These are phyloP conservation scores for Cottus gobio DNA, from an alignment of 2,113 vertebrate genomes.

Conservation along the genomic window DNA sequence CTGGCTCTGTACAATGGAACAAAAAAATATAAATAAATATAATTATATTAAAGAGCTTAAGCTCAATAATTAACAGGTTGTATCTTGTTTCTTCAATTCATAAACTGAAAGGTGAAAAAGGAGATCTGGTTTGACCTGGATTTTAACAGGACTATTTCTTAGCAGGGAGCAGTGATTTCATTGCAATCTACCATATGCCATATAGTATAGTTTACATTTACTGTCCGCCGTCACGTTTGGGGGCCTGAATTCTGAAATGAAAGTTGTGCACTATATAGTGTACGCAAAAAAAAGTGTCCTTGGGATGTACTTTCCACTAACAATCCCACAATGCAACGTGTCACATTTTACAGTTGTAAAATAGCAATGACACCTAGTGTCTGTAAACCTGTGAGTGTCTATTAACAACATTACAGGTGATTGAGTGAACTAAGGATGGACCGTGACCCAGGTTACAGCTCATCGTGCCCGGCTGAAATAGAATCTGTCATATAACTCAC, in stretches of 20 bases:
- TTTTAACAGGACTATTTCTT: neutral
- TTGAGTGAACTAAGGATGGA: neutral
- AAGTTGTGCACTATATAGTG: neutral
- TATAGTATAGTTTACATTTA: neutral
- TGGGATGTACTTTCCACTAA: neutral
- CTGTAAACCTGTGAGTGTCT: neutral
- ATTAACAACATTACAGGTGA: neutral
- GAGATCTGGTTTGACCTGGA: neutral
- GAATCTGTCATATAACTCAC: neutral
- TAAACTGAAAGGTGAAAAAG: neutral
- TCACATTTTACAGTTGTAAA: neutral
- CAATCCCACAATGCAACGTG: neutral
- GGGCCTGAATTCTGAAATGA: neutral
- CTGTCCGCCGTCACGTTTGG: too few relatives aligned
- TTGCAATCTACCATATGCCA: neutral
- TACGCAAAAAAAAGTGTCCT: neutral
- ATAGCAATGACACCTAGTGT: neutral
- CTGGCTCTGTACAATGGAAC: neutral
- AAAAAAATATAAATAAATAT: neutral
- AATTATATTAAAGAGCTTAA: neutral
- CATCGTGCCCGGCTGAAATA: neutral
- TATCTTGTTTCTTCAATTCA: neutral
- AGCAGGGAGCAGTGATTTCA: neutral
- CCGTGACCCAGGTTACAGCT: neutral
- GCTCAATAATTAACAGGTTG: neutral